phyloP scores from a whole-genome alignment of 2,888 invertebrate species.

The Dryomyza anilis region DNA sequence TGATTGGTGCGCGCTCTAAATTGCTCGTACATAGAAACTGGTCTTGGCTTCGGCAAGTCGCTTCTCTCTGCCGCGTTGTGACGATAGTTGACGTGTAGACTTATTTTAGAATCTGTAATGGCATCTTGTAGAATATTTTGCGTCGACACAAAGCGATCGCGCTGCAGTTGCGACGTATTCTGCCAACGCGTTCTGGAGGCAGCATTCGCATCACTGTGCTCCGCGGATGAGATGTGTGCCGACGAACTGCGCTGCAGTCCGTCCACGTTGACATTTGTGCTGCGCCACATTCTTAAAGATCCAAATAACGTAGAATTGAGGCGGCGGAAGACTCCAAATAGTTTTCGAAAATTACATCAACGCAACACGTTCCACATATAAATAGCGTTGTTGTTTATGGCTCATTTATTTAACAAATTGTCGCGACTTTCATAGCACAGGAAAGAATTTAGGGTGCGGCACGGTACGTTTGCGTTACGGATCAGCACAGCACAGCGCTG shows the following conservation, averaged over 20 bases:
- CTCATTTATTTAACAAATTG: conserved; percentile 19
- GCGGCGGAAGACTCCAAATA: neutral
- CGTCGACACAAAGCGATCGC: conserved; percentile 24
- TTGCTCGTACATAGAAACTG: conserved; percentile 32
- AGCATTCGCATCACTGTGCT: neutral
- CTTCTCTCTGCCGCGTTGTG: conserved; percentile 15
- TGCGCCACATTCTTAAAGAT: conserved; percentile 34
- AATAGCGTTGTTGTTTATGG: conserved; percentile 8
- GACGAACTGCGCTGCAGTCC: conserved; percentile 27
- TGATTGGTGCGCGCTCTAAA: conserved; percentile 19
- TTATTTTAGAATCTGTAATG: conserved; percentile 30
- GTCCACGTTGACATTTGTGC: conserved; percentile 25
- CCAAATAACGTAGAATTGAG: too few relatives aligned
- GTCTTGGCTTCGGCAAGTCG: conserved; percentile 25
- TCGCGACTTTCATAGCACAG: conserved; percentile 10
- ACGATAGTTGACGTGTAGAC: conserved; percentile 33
- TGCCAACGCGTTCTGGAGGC: conserved; percentile 12
- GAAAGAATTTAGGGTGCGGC: conserved; percentile 32
- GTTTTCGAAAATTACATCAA: conserved; percentile 5
- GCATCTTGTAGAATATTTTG: conserved; percentile 29
- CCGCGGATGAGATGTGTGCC: conserved; percentile 11
- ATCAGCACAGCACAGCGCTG: conserved; percentile 3
- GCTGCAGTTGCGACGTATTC: conserved; percentile 24
- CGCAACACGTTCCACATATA: neutral
- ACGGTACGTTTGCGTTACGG: conserved; percentile 14